These are phyloP conservation scores for Heterocephalus glaber DNA, from an alignment of 2,113 vertebrate species.

Conservation along the genomic window DNA sequence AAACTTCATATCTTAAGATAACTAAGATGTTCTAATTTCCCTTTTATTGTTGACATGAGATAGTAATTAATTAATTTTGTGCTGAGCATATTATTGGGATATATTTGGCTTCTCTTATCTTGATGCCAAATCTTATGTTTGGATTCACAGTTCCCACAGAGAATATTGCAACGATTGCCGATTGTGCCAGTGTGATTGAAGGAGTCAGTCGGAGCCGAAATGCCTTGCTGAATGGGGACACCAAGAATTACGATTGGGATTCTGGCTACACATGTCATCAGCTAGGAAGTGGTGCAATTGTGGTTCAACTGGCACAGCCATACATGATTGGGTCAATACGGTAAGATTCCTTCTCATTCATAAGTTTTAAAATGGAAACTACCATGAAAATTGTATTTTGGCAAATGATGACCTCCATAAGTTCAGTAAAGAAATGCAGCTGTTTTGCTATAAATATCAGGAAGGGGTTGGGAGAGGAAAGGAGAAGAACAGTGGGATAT, in stretches of 20 bases:
- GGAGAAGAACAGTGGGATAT: not conserved
- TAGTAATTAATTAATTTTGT: slow-evolving; percentile 51
- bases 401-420: not conserved
- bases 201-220: slow-evolving; percentile 98
- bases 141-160: slow-evolving; percentile 91
- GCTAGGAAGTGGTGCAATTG: slow-evolving; percentile 96
- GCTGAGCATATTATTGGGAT: not conserved
- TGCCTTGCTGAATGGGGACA: slow-evolving; percentile 97
- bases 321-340: slow-evolving; percentile 94
- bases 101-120: slow-evolving; percentile 61
- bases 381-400: not conserved
- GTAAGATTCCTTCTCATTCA: slow-evolving; percentile 82
- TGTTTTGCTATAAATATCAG: not conserved
- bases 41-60: slow-evolving; percentile 30
- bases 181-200: slow-evolving; percentile 96
- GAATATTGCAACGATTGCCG: slow-evolving; percentile 94
- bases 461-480: not conserved
- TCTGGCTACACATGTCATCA: slow-evolving; percentile 99
- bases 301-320: slow-evolving; percentile 97
- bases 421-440: not conserved
- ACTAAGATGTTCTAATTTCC: slow-evolving; percentile 37
- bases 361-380: slow-evolving; percentile 12
- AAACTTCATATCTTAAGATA: slow-evolving; percentile 42
- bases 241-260: slow-evolving; percentile 98
- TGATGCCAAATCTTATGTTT: slow-evolving; percentile 69